Percentiles rank a stretch among this genome's conserved stretches.
Conservation (phyloP, 1,140 invertebrate genomes). For the Plectus sambesii region DNA sequence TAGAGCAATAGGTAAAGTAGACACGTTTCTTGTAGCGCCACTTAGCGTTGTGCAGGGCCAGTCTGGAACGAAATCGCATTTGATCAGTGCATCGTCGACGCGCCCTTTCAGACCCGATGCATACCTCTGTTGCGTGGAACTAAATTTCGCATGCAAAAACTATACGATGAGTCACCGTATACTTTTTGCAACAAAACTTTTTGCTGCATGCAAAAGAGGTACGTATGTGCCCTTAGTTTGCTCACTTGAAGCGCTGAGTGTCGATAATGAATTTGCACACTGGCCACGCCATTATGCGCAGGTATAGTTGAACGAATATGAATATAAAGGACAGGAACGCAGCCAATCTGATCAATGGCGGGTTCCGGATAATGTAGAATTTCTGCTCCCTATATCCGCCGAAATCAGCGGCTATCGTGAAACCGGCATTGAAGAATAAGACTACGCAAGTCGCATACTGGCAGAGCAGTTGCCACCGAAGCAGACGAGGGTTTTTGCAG, state of each 20-base stretch:
- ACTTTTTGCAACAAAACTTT: no score
- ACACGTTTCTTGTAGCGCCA: constrained; percentile 42
- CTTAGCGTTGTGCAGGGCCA: constrained; percentile 35
- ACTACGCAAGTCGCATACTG: constrained; percentile 42
- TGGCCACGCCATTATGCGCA: constrained; percentile 39
- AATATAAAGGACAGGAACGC: constrained; percentile 38
- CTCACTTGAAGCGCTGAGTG: constrained; percentile 33
- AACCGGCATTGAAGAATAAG: constrained; percentile 37
- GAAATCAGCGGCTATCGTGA: constrained; percentile 41
- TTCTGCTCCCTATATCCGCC: constrained; percentile 40
- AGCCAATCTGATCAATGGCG: constrained; percentile 33
- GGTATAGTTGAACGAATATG: constrained; percentile 35
- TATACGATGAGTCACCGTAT: no score
- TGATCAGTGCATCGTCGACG: no score
- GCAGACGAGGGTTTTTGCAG: constrained; percentile 22
- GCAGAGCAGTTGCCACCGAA: constrained; percentile 38
- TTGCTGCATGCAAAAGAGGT: no score
- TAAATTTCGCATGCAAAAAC: constrained; percentile 7
- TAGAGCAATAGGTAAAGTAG: constrained; percentile 42
- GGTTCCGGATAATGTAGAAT: constrained; percentile 35
- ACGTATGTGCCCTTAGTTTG: no score
- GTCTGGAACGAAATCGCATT: constrained; percentile 20
- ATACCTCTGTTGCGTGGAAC: not conserved
- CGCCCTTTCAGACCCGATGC: no score
- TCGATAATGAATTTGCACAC: constrained; percentile 42